Percentiles rank a stretch among this genome's conserved stretches.
phyloP scores from a whole-genome alignment of 1,140 invertebrate species.

The Homalodisca vitripennis region DNA sequence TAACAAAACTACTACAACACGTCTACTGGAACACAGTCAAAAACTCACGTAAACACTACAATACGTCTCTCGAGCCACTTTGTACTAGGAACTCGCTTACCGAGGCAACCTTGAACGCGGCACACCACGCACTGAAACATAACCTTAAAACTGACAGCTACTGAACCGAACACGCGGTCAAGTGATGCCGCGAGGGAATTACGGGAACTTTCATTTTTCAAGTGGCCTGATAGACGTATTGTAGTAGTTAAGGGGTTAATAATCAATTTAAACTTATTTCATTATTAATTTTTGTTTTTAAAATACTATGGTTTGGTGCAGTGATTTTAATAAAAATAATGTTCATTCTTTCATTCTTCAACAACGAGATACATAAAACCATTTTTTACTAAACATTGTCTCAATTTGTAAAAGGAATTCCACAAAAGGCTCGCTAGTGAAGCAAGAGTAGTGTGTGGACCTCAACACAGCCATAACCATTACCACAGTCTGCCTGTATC shows the following conservation, averaged over 20 bases:
- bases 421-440: too few species aligned
- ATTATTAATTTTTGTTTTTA: too few species aligned
- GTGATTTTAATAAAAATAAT: too few species aligned
- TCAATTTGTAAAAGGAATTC: too few species aligned
- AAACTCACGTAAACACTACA: slow-evolving; percentile 6
- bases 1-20: slow-evolving; percentile 1
- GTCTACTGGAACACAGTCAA: background rate
- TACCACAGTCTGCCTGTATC: too few species aligned
- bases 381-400: too few species aligned
- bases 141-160: slow-evolving; percentile 10
- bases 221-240: slow-evolving; percentile 15
- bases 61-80: slow-evolving; percentile 25
- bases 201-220: slow-evolving; percentile 4
- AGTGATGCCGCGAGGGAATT: background rate
- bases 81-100: background rate
- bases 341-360: too few species aligned
- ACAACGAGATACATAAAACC: too few species aligned
- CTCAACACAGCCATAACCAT: too few species aligned
- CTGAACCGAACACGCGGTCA: background rate
- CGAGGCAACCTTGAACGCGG: slow-evolving; percentile 1
- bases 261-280: too few species aligned
- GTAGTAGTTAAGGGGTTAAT: slow-evolving; percentile 14
- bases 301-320: too few species aligned
- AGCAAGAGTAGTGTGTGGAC: too few species aligned
- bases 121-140: slow-evolving; percentile 6